A percentile compares a stretch with the other conserved stretches of the same genome.
Conservation (phyloP, 2,888 invertebrate species). For the Hydrotaea cyrtoneurina region DNA sequence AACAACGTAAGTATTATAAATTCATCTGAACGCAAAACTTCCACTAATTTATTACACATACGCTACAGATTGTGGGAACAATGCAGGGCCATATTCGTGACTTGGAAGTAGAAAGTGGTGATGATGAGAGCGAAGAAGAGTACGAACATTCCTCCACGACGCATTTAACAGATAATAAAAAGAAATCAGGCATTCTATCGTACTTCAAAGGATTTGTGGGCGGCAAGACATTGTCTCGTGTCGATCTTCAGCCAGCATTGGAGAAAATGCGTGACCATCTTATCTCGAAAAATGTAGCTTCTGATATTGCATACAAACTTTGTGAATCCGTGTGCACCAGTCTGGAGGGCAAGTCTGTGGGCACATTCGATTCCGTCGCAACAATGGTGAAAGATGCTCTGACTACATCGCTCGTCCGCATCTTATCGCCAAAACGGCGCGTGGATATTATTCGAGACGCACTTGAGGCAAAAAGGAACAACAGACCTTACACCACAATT, state of each 20-base stretch:
- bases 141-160: slow-evolving; percentile 75
- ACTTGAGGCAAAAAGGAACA: slow-evolving; percentile 90
- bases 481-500: slow-evolving; percentile 96
- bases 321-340: slow-evolving; percentile 95
- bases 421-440: slow-evolving; percentile 95
- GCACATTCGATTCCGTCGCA: slow-evolving; percentile 97
- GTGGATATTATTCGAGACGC: slow-evolving; percentile 98
- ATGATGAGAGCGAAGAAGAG: slow-evolving; percentile 84
- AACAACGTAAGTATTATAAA: slow-evolving; percentile 71
- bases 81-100: slow-evolving; percentile 92
- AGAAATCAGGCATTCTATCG: slow-evolving; percentile 85
- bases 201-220: slow-evolving; percentile 94
- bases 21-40: not conserved
- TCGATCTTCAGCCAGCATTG: slow-evolving; percentile 91
- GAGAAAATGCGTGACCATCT: slow-evolving; percentile 97
- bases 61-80: slow-evolving; percentile 87
- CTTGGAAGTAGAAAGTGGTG: slow-evolving; percentile 89
- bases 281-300: slow-evolving; percentile 97
- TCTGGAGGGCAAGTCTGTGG: slow-evolving; percentile 94
- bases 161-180: slow-evolving; percentile 51
- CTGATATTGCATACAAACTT: slow-evolving; percentile 95
- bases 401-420: slow-evolving; percentile 94
- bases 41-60: not conserved
- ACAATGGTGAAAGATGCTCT: slow-evolving; percentile 92
- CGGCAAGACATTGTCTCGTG: slow-evolving; percentile 90